phyloP scores from a whole-genome alignment of 1,140 invertebrate species.

The Tigriopus japonicus region DNA sequence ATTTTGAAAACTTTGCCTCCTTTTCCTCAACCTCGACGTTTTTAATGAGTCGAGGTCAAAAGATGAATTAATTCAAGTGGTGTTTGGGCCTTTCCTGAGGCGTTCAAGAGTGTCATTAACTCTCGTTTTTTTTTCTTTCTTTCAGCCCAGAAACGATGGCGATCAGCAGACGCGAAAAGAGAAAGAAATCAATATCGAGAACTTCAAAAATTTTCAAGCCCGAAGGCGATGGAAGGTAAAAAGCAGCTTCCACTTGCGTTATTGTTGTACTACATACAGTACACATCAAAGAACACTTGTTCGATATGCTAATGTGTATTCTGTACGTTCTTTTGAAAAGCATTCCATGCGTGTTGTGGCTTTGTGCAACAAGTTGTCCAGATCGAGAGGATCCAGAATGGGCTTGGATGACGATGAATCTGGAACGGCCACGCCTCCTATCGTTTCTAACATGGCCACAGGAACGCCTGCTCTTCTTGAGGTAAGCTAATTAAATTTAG shows the following conservation, averaged over 20 bases:
- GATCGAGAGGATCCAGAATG: background rate
- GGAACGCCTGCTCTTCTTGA: background rate
- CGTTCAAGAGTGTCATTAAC: background rate
- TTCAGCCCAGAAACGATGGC: background rate
- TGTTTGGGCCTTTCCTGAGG: no score
- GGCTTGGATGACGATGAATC: background rate
- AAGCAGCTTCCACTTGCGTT: no score
- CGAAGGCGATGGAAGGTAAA: slow-evolving; percentile 1
- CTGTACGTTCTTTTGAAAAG: background rate
- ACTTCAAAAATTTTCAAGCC: slow-evolving; percentile 10
- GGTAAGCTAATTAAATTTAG: background rate
- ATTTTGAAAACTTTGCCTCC: no score
- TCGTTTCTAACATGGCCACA: slow-evolving; percentile 7
- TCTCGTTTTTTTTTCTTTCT: background rate
- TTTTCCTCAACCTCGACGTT: no score
- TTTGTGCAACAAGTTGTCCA: slow-evolving; percentile 5
- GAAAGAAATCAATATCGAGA: slow-evolving; percentile 3
- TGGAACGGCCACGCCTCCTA: background rate
- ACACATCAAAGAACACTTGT: no score
- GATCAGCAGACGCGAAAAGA: background rate
- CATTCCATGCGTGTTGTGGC: slow-evolving; percentile 10
- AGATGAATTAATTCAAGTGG: no score
- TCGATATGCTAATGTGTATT: no score
- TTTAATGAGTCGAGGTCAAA: no score
- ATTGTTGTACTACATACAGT: no score